Evolutionary conservation across 2,797 vertebrate species (phyloP).

Genomic region (Enteromius fasciolatus): DNA sequence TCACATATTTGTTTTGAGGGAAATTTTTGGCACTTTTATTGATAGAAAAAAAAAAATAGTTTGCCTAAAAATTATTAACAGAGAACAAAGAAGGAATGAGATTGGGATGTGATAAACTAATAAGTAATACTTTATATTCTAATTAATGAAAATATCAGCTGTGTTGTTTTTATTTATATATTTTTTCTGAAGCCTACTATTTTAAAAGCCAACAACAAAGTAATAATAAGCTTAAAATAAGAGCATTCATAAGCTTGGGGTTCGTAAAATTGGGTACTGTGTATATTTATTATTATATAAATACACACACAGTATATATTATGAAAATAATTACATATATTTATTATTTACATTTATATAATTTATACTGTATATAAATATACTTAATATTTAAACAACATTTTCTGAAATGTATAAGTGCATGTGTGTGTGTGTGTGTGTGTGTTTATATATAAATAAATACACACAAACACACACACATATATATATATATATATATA

Average conservation of each 20-base stretch:
- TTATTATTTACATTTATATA: no score
- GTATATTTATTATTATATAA: no score
- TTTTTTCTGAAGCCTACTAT: background rate
- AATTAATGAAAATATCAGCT: background rate
- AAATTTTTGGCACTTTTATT: background rate
- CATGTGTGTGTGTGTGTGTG: no score
- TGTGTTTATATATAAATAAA: no score
- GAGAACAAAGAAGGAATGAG: background rate
- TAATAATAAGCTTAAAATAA: background rate
- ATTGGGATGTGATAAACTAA: background rate
- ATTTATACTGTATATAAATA: no score
- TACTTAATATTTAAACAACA: no score
- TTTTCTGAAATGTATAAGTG: no score
- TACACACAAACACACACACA: no score
- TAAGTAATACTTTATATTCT: background rate
- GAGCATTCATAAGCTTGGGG: background rate
- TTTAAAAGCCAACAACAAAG: background rate
- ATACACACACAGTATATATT: no score
- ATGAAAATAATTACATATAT: no score
- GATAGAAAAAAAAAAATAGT: background rate
- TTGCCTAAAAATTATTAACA: background rate
- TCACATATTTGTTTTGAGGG: background rate
- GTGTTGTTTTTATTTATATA: background rate
- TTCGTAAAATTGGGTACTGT: background rate
- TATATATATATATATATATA: no score